phyloP scores from a whole-genome alignment of 2,113 vertebrate genomes.

The Formicarius rufipectus region DNA sequence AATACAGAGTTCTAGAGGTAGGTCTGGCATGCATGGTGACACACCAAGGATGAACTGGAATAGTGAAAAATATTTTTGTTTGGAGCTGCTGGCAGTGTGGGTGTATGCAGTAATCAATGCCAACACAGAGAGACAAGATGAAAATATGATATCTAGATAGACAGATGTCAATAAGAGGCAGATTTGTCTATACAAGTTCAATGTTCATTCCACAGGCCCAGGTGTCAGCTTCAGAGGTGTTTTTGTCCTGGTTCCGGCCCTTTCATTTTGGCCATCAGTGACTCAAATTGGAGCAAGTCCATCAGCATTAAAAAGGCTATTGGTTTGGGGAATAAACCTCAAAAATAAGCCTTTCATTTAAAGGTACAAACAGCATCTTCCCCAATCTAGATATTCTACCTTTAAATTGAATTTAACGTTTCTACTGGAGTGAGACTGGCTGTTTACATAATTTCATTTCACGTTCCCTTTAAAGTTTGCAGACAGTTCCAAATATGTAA shows the following conservation, averaged over 20 bases:
- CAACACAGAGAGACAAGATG: neutral
- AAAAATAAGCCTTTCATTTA: neutral
- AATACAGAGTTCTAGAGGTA: neutral
- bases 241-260: neutral
- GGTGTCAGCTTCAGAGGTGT: neutral
- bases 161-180: neutral
- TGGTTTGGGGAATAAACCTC: neutral
- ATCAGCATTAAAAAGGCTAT: neutral
- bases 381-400: neutral
- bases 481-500: neutral
- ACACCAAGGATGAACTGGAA: neutral
- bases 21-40: neutral
- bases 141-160: neutral
- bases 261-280: neutral
- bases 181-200: neutral
- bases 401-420: neutral
- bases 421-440: neutral
- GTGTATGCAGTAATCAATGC: neutral
- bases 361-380: neutral
- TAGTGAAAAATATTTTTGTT: conserved; percentile 13
- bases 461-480: neutral
- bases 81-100: neutral
- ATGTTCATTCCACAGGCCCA: neutral
- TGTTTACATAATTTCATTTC: neutral
- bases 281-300: neutral